Conservation (phyloP, 2,888 invertebrate species). For the Catocala fraxini region DNA sequence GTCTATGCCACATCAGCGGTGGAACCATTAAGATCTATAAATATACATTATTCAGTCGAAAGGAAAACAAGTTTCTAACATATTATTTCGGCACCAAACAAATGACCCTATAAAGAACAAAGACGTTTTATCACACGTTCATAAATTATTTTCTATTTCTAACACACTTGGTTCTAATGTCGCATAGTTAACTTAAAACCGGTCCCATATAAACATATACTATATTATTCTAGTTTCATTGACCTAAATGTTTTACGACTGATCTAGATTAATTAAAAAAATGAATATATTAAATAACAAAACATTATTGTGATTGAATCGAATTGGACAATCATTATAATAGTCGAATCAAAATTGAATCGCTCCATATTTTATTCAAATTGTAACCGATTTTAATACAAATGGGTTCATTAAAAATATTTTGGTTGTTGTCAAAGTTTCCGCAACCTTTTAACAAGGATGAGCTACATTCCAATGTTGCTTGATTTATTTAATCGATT, state of each 20-base stretch:
- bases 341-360: no score
- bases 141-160: not conserved
- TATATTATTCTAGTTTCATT: not conserved
- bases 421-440: not conserved
- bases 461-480: not conserved
- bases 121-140: not conserved
- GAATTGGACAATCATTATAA: not conserved
- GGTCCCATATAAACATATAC: not conserved
- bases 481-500: no score
- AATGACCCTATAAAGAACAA: not conserved
- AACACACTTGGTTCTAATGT: not conserved
- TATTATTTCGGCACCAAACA: no score
- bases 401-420: no score
- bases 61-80: no score
- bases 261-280: constrained; percentile 1
- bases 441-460: not conserved
- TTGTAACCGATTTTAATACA: no score
- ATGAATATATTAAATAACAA: no score
- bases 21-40: no score
- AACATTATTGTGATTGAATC: no score
- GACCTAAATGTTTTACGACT: not conserved
- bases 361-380: no score
- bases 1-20: no score
- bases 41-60: no score
- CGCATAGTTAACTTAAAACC: not conserved